Evolutionary conservation across 2,888 invertebrate genomes (phyloP).

Genomic region (Phortica okadai): DNA sequence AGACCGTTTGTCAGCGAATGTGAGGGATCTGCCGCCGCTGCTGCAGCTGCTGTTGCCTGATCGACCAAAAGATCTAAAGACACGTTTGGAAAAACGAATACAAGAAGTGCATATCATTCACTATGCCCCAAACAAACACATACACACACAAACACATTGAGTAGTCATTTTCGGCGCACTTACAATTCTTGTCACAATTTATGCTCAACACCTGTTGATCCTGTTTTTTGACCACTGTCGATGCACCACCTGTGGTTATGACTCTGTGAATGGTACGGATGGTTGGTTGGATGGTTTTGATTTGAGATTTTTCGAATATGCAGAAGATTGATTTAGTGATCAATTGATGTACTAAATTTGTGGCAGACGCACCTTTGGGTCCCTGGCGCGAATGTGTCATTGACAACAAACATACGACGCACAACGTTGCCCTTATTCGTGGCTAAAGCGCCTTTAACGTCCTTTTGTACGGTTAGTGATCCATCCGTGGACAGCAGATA

Average conservation of each 20-base stretch:
- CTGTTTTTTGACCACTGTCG: slow-evolving; percentile 75
- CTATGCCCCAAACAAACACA: slow-evolving; percentile 11
- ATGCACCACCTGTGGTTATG: slow-evolving; percentile 73
- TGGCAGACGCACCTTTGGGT: slow-evolving; percentile 72
- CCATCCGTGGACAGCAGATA: slow-evolving; percentile 76
- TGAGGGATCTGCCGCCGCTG: slow-evolving; percentile 60
- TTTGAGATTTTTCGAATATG: not conserved
- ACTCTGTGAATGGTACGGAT: slow-evolving; percentile 67
- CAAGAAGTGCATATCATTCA: not conserved
- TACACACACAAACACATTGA: slow-evolving; percentile 44
- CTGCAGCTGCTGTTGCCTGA: slow-evolving; percentile 68
- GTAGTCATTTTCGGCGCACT: slow-evolving; percentile 56
- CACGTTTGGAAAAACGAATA: slow-evolving; percentile 16
- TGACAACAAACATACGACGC: slow-evolving; percentile 76
- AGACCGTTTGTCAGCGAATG: slow-evolving; percentile 75
- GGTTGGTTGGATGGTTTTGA: slow-evolving; percentile 27
- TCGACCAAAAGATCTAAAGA: slow-evolving; percentile 74
- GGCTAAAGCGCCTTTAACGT: slow-evolving; percentile 74
- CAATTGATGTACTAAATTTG: slow-evolving; percentile 12
- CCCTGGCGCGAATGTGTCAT: slow-evolving; percentile 75
- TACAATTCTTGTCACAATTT: slow-evolving; percentile 77
- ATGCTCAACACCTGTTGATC: slow-evolving; percentile 76
- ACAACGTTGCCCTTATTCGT: slow-evolving; percentile 76
- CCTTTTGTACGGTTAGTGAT: slow-evolving; percentile 76
- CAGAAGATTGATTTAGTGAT: slow-evolving; percentile 16